Evolutionary conservation across 1,140 invertebrate genomes (phyloP).

Genomic region (Drosophila tropicalis): DNA sequence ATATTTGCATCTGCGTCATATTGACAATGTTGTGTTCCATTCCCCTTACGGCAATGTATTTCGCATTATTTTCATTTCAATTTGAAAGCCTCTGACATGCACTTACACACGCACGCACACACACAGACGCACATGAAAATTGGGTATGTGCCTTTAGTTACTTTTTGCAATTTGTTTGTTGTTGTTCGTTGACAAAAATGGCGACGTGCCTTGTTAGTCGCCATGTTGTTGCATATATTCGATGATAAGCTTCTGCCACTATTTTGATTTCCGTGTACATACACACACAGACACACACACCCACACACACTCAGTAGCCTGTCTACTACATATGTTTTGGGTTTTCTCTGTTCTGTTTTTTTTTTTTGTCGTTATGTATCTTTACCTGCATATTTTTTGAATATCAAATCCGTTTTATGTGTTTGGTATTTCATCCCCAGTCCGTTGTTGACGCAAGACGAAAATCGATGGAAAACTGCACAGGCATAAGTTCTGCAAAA

Average conservation of each 20-base stretch:
- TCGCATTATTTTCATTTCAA: conserved; percentile 54
- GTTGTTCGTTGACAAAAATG: conserved; percentile 10
- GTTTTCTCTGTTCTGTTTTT: neutral
- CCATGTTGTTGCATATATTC: conserved; percentile 6
- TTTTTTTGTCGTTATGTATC: neutral
- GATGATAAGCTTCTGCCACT: conserved; percentile 2
- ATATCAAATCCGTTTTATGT: conserved; percentile 80
- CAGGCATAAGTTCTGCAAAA: conserved; percentile 73
- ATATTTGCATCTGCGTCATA: conserved; percentile 51
- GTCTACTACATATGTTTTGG: neutral
- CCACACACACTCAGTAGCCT: neutral
- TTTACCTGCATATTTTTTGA: conserved; percentile 81
- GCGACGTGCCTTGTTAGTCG: neutral
- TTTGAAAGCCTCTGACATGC: conserved; percentile 33
- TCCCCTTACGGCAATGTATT: conserved; percentile 15
- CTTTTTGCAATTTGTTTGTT: conserved; percentile 10
- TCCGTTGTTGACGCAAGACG: conserved; percentile 75
- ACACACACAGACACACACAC: neutral
- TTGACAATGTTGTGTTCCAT: conserved; percentile 1
- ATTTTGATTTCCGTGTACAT: conserved; percentile 17
- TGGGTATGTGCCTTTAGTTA: conserved; percentile 4
- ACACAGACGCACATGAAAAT: neutral
- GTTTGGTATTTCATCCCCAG: conserved; percentile 82
- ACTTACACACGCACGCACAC: neutral
- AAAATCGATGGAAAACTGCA: conserved; percentile 82